Conservation (phyloP, 2,888 invertebrate genomes). For the Epirrhoe alternata region DNA sequence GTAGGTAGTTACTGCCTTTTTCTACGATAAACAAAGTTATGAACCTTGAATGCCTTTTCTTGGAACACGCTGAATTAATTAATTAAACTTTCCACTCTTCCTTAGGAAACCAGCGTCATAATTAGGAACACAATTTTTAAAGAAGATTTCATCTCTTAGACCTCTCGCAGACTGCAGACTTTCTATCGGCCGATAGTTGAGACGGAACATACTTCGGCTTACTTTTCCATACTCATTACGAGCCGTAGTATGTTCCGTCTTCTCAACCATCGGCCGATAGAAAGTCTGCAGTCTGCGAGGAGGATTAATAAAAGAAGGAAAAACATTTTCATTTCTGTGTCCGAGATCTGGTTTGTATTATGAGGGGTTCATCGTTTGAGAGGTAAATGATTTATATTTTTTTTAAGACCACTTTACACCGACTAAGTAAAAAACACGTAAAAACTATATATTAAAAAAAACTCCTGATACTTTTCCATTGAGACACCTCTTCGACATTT, state of each 20-base stretch:
- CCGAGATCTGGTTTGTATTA: constrained; percentile 13
- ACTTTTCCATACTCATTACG: too few relatives aligned
- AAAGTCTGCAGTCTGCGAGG: too few relatives aligned
- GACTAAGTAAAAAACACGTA: too few relatives aligned
- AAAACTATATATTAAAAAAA: too few relatives aligned
- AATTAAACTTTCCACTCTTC: constrained; percentile 8
- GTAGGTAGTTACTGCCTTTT: background rate
- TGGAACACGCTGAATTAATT: background rate
- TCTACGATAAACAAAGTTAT: background rate
- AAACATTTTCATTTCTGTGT: constrained; percentile 10
- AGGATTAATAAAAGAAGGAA: background rate
- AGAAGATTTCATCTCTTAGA: background rate
- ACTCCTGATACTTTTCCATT: too few relatives aligned
- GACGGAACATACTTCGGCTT: too few relatives aligned
- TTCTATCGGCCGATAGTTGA: too few relatives aligned
- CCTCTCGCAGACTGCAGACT: too few relatives aligned
- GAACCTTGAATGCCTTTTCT: background rate
- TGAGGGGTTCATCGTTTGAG: constrained; percentile 20
- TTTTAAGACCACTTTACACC: too few relatives aligned
- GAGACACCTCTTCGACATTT: too few relatives aligned
- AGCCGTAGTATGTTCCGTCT: too few relatives aligned
- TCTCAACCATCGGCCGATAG: too few relatives aligned
- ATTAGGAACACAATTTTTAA: constrained; percentile 15
- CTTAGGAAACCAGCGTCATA: constrained; percentile 15
- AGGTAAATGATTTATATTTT: constrained; percentile 21